Evolutionary conservation across 2,113 vertebrate genomes (phyloP), one percentile per base, ranked within the genome.

Genomic region (Amia ocellicauda): DNA sequence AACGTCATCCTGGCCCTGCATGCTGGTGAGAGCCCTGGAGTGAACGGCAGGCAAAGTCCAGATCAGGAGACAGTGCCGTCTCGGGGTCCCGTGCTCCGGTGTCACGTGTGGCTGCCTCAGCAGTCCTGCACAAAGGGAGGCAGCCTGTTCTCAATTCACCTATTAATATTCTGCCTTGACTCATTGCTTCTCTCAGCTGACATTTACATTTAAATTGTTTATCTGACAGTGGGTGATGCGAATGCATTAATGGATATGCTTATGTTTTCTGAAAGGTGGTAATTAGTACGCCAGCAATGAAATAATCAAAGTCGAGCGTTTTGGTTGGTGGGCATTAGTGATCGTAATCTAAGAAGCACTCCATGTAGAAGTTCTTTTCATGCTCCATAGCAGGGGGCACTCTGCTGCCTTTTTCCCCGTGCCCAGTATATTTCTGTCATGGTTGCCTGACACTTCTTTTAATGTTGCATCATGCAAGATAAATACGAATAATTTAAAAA

Each of bases 181-280:
- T 79, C 79, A 83, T 83, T 84, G 75, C 80, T 64, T 81, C 80
- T 78, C 74, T 68, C 64, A 64, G 67, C 78, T 85, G 86, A 84
- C 82, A 83, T 86, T 86, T 84, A 80, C 80, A 85, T 88, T 86
- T 88, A 80, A 81, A 85, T 88, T 83, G 80, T 85, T 83, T 84
- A 78, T 85, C 74, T 78, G 68, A 72, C 53, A 19, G 52, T 62
- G 40, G 60, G 52, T 62, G 59, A 40, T 58, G 49, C 53, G 62
- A 55, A 59, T 61, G 66, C 72, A 68, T 70, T 75, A 69, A 75
- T 77, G 72, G 73, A 73, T 67, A 53, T 73, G 66, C 60, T 64
- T 74, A 49, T 69, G 74, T 68, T 71, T 74, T 74, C 58, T 61
- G 40, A 67, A 73, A 73, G 72, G 58, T 62, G 11, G 63, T 59